A percentile compares a stretch with the other conserved stretches of the same genome.
These are phyloP conservation scores for Drosophila melanogaster DNA, from an alignment of 1,140 invertebrate species.

Conservation along the genomic window Release_6_plus_ISO1_MT NT_033777.3:12334501-12335000, in stretches of 20 bases:
- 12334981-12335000: conserved; percentile 47
- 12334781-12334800: conserved; percentile 65
- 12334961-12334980: conserved; percentile 32
- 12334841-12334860: conserved; percentile 1
- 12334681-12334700: conserved; percentile 82
- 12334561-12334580: neutral
- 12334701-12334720: conserved; percentile 28
- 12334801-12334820: conserved; percentile 55
- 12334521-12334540: conserved; percentile 56
- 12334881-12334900: neutral
- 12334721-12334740: conserved; percentile 68
- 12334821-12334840: conserved; percentile 38
- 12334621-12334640: conserved; percentile 84
- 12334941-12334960: conserved; percentile 79
- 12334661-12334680: conserved; percentile 81
- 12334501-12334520: conserved; percentile 56
- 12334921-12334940: conserved; percentile 81
- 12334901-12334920: conserved; percentile 8
- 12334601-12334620: conserved; percentile 52
- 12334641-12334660: conserved; percentile 68
- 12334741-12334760: conserved; percentile 73
- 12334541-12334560: neutral
- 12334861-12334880: too few relatives aligned
- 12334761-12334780: conserved; percentile 71
- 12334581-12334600: neutral